These are phyloP conservation scores for Allolobophora icterica DNA, from an alignment of 2,888 invertebrate genomes.

Conservation along the genomic window DNA sequence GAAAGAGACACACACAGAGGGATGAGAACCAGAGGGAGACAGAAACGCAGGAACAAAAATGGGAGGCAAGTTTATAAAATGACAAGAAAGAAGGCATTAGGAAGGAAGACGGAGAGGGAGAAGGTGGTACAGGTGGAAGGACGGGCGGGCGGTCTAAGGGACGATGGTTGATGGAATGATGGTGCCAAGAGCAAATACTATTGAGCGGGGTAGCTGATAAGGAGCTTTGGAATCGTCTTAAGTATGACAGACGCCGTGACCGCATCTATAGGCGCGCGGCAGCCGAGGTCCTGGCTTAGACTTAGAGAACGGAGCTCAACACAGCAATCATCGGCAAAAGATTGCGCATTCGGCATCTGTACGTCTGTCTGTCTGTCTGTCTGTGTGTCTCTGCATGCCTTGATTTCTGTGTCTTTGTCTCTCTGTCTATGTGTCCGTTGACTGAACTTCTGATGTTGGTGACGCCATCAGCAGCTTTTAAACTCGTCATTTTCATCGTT, in stretches of 20 bases:
- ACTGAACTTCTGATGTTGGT: not conserved
- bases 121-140: too few species aligned
- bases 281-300: not conserved
- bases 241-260: not conserved
- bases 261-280: not conserved
- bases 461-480: not conserved
- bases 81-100: too few species aligned
- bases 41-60: too few species aligned
- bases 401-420: not conserved
- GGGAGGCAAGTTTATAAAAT: too few species aligned
- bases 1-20: too few species aligned
- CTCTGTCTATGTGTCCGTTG: not conserved
- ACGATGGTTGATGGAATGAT: not conserved
- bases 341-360: not conserved
- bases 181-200: not conserved
- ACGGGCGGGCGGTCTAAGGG: not conserved
- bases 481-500: not conserved
- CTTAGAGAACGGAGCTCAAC: not conserved
- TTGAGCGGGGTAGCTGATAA: not conserved
- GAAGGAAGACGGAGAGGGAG: too few species aligned
- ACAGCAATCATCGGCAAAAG: not conserved
- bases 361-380: not conserved
- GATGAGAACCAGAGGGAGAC: too few species aligned
- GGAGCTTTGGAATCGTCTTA: not conserved
- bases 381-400: not conserved